A percentile compares a stretch with the other conserved stretches of the same genome.
These are phyloP conservation scores for Diglossa brunneiventris DNA, from an alignment of 2,113 vertebrate species.

Conservation along the genomic window DNA sequence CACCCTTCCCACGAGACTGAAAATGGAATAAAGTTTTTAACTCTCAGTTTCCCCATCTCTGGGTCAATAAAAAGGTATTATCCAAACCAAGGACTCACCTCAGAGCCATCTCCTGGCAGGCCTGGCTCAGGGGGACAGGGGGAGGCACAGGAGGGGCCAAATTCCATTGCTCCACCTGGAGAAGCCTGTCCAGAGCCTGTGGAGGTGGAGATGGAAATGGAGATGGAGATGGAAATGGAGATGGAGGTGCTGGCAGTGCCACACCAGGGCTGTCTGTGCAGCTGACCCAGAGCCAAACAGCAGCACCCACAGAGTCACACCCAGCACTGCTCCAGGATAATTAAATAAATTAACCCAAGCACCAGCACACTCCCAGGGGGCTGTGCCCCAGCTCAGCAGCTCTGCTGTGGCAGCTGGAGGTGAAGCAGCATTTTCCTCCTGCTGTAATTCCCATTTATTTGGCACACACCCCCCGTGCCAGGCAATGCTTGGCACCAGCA, in stretches of 20 bases:
- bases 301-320: rapidly evolving
- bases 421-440: neutral
- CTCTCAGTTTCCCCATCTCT: too few relatives aligned
- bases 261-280: rapidly evolving
- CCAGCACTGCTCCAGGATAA: neutral
- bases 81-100: constrained; percentile 37
- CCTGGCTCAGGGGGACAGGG: neutral
- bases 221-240: too few relatives aligned
- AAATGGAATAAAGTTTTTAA: too few relatives aligned
- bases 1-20: too few relatives aligned
- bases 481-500: neutral
- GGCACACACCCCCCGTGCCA: neutral
- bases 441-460: rapidly evolving
- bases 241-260: neutral
- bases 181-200: constrained; percentile 75
- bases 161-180: constrained; percentile 2
- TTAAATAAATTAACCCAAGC: rapidly evolving
- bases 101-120: constrained; percentile 42
- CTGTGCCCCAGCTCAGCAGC: neutral
- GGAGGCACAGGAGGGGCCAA: neutral
- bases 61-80: neutral
- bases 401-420: neutral
- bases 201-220: neutral
- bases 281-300: neutral
- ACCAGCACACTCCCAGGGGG: rapidly evolving